Evolutionary conservation across 2,888 invertebrate species (phyloP), one percentile per base, ranked within the genome.

Genomic region (Metallyticus violacea): DNA sequence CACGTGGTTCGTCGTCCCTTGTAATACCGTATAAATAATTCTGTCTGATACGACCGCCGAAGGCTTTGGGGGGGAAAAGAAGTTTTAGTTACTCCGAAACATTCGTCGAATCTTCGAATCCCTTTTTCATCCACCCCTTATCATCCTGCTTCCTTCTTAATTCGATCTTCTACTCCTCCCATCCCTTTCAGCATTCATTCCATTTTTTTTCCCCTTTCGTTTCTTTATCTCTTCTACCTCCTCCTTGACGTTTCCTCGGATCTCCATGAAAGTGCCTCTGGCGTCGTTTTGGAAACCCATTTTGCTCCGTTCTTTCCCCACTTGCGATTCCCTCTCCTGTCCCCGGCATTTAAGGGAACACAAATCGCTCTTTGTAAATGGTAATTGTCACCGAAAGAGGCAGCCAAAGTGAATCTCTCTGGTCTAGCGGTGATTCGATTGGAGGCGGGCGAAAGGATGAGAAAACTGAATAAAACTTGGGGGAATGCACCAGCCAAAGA

Each of bases 361-460:
- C 88, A 88, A 87, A 87, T 88, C 88, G 88, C 40, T 86, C 88
- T 86, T 88, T 88, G 86, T 86, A 86, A 87, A 88, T 87, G 87
- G 88, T 88, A 86, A 88, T 88, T 88, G 88, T 87, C 88, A 80
- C 87, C 87, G 82, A 85, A 85, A 83, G 88, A 81, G 85, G 87
- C 88, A 83, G 85, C 77, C 85, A 86, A 86, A 86, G 87, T 88
- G 87, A 88, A 88, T 88, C 87, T 87, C 83, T 62, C 40, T 62
- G 40, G 40, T 62, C 22, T 86, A 15, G 26, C 80, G 40, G 26
- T n/a, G 26, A 27, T n/a, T n/a, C 80, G 26, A n/a, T n/a, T n/a
- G 27, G 26, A 80, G 26, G 27, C 40, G 9, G 15, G 40, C 15
- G 40, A 62, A 62, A 62, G 40, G 40, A 62, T 15, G 40, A 22